Percentiles rank a stretch among this genome's conserved stretches.
Evolutionary conservation across 2,113 vertebrate species (phyloP).

Genomic region (Hippocampus guttulatus): DNA sequence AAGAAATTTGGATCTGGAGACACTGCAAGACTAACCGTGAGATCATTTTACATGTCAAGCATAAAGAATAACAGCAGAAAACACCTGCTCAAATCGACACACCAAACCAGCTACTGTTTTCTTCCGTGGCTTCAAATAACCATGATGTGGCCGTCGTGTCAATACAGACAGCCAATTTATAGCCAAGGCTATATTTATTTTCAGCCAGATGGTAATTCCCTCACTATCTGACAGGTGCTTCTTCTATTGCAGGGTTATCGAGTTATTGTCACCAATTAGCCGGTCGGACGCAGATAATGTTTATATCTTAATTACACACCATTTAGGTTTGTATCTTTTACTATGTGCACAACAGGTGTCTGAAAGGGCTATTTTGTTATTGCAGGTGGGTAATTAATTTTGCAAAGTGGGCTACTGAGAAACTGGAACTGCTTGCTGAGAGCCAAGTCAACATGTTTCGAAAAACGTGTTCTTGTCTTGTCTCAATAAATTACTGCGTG

Average conservation of each 20-base stretch:
- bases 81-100: slow-evolving; percentile 18
- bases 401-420: too few relatives aligned
- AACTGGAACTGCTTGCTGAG: too few relatives aligned
- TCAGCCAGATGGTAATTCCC: slow-evolving; percentile 34
- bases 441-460: too few relatives aligned
- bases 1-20: not conserved
- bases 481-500: too few relatives aligned
- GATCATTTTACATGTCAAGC: not conserved
- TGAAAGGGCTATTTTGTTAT: not conserved
- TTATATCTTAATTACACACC: slow-evolving; percentile 2
- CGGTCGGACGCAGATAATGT: slow-evolving; percentile 34
- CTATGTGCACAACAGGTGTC: not conserved
- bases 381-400: not conserved
- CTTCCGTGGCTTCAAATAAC: not conserved
- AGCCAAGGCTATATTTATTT: slow-evolving; percentile 40
- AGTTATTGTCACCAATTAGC: slow-evolving; percentile 35
- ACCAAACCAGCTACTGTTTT: not conserved
- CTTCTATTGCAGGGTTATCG: slow-evolving; percentile 34
- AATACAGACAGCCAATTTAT: slow-evolving; percentile 51
- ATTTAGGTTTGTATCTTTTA: not conserved
- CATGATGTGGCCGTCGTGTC: slow-evolving; percentile 16
- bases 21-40: not conserved
- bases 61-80: not conserved
- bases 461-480: too few relatives aligned
- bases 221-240: slow-evolving; percentile 39